Conservation (phyloP, 2,888 invertebrate genomes). For the Andrena haemorrhoa region DNA sequence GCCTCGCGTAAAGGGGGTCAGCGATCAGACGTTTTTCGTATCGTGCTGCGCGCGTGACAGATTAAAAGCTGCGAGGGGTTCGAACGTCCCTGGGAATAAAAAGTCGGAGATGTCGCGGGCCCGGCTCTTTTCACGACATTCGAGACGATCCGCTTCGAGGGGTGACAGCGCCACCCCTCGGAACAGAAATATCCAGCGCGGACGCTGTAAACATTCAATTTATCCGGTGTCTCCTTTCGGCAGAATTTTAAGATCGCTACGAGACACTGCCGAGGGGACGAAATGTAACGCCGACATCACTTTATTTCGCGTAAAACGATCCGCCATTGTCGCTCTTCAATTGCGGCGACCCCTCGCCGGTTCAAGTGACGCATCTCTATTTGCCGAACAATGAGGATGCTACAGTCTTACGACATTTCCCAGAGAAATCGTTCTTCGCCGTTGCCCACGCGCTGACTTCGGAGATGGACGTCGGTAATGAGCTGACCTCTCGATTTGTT, state of each 20-base stretch:
- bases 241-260: slow-evolving; percentile 76
- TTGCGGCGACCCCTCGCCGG: slow-evolving; percentile 10
- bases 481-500: no score
- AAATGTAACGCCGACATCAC: slow-evolving; percentile 49
- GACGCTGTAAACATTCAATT: slow-evolving; percentile 80
- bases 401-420: slow-evolving; percentile 1
- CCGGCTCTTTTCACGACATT: slow-evolving; percentile 44
- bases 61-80: slow-evolving; percentile 17
- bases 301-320: slow-evolving; percentile 60
- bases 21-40: slow-evolving; percentile 28
- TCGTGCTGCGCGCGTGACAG: slow-evolving; percentile 3
- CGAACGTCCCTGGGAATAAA: slow-evolving; percentile 22
- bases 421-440: neutral
- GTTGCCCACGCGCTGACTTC: no score
- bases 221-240: slow-evolving; percentile 79
- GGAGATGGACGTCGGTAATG: no score
- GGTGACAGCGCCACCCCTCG: slow-evolving; percentile 44
- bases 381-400: slow-evolving; percentile 12
- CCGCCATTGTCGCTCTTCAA: slow-evolving; percentile 38
- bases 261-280: slow-evolving; percentile 20
- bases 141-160: slow-evolving; percentile 46
- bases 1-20: slow-evolving; percentile 33
- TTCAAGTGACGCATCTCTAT: neutral
- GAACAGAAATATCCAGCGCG: slow-evolving; percentile 43
- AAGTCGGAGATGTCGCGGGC: slow-evolving; percentile 26